Evolutionary conservation across 2,797 vertebrate genomes (phyloP), one percentile per base, ranked within the genome.

Genomic region (Pipistrellus nathusii): DNA sequence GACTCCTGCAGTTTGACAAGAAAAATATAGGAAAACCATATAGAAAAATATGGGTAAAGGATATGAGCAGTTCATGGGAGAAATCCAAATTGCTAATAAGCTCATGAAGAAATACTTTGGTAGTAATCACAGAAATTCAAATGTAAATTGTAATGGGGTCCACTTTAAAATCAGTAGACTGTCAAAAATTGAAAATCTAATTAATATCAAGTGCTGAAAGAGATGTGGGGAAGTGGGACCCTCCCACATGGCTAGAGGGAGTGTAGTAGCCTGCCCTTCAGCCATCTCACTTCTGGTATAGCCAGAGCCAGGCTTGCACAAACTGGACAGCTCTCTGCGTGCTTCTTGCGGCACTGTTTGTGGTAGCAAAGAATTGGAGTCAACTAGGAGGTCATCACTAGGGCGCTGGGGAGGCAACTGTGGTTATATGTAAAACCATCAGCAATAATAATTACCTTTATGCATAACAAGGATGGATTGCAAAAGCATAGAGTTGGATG

Each of bases 51-150:
- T 2, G 23, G 64, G 41, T 77, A 48, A 72, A 71, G 17, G 35
- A 41, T 25, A 11, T 6, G 69, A 32, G 71, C 30, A 55, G 62
- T 44, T 87, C n/a, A 48, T 4, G 55, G 73, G 57, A 85, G 80
- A 85, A 90, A 62, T 35, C n/a, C 41, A 46, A 80, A 30, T 81
- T 55, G 41, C 78, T 57, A n/a, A 88, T 75, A 80, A 94, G 41
- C 13, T 57, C 62, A 57, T 35, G 46, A 90, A 95, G 73, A 94
- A 85, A 64, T 48, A 38, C 62, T 95, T 94, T 41, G 7, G 51
- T n/a, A 82, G 72, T 72, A 80, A 95, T 90, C 95, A 93, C 88
- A 88, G 88, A 90, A 78, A 91, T 72, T 66, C 17, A 92, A 53
- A 73, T 90, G 92, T 81, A 85, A 95, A 86, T 82, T 51, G 82